phyloP scores from a whole-genome alignment of 2,113 vertebrate species.

The Cathartes aura region DNA sequence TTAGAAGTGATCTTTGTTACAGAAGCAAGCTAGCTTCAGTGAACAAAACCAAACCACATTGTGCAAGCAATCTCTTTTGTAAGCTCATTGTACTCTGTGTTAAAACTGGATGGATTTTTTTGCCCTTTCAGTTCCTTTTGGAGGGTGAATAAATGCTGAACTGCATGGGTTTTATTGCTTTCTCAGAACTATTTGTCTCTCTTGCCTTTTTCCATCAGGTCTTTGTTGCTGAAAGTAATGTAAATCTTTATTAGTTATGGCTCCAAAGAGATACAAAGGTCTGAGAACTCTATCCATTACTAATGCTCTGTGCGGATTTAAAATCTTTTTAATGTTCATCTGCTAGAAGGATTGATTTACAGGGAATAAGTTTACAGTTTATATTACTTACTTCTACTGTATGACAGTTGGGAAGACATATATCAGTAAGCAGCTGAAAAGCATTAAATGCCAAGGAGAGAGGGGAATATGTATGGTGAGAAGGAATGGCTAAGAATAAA shows the following conservation, averaged over 20 bases:
- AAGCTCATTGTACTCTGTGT: not conserved
- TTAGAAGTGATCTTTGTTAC: not conserved
- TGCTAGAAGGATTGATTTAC: not conserved
- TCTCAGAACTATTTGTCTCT: not conserved
- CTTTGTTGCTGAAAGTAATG: not conserved
- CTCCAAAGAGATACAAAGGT: not conserved
- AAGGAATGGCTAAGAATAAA: not conserved
- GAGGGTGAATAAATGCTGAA: not conserved
- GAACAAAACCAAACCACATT: not conserved
- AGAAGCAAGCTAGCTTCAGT: not conserved
- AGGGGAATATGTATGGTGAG: not conserved
- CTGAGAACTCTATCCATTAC: not conserved
- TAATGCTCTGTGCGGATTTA: not conserved
- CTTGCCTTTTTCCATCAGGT: not conserved
- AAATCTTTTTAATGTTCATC: not conserved
- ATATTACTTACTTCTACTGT: not conserved
- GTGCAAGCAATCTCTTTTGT: not conserved
- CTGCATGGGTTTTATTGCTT: not conserved
- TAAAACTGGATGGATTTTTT: not conserved
- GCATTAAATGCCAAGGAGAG: not conserved
- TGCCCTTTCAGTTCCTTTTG: not conserved
- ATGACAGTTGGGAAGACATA: not conserved
- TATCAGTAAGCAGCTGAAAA: not conserved
- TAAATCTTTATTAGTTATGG: constrained; percentile 1
- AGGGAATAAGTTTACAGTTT: not conserved